Base-by-base conservation (phyloP, 2,113 vertebrate genomes). In the Oryzias curvinotus region DNA sequence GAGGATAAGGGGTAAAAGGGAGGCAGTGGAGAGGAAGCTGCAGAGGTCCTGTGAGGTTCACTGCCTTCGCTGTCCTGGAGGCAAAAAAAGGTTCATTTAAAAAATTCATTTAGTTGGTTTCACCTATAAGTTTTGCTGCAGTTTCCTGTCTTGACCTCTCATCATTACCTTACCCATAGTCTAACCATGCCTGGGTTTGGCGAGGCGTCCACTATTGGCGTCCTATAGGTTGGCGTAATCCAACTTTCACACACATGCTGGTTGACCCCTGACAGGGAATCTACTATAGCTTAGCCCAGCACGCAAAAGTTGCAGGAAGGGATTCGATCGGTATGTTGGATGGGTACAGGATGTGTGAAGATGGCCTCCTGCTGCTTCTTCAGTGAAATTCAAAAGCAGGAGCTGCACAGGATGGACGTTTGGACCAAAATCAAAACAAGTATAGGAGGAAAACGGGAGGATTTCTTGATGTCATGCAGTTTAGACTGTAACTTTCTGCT, bases 211-310 rank as follows among this genome's bases (percentile, higher is more conserved):
- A n/a, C n/a, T n/a, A n/a, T n/a, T 6, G 30, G 57, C 56, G 36
- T 52, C 57, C 52, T 65, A 16, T 52, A 57, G 68, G 62, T 54
- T 25, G 0, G 30, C 48, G 51, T 62, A 66, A 48, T 57, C 48
- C 15, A 26, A 21, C 52, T 49, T 49, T 53, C 64, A 36, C 21
- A 52, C 13, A 23, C 60, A 23, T 53, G 50, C 54, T 28, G n/a
- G 18, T 57, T 83, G 65, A 50, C 60, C 46, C 71, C 36, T 3
- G 44, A 73, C 63, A 58, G 55, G 51, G 52, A 57, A 42, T 54
- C 80, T 23, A 23, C 21, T 23, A 3, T 73, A 75, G 68, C 75
- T 81, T 81, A 84, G 71, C 36, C n/a, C 75, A 66, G 51, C 72
- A 81, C 52, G 62, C 66, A 76, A 67, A n/a, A 77, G 65, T 63